Conservation (phyloP, 2,797 vertebrate genomes). For the Hyperoplus lanceolatus region DNA sequence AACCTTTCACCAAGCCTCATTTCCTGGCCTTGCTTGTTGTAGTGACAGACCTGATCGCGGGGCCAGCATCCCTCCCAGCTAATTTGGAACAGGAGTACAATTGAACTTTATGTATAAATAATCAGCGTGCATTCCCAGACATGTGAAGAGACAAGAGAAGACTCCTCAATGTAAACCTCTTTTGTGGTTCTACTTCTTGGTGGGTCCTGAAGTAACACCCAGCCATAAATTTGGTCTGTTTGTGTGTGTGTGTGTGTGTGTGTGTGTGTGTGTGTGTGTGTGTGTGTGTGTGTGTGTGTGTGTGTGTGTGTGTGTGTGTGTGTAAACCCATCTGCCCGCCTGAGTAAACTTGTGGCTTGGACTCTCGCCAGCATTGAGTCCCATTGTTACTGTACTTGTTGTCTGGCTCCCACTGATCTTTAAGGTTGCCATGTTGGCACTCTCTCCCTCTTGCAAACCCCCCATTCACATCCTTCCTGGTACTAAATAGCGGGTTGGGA, state of each 20-base stretch:
- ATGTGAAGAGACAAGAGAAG: constrained; percentile 64
- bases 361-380: constrained; percentile 58
- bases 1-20: constrained; percentile 24
- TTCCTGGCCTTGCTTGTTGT: constrained; percentile 44
- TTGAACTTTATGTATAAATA: constrained; percentile 74
- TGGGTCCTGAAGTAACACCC: constrained; percentile 78
- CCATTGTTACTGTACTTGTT: constrained; percentile 76
- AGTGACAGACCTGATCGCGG: constrained; percentile 34
- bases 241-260: constrained; percentile 31
- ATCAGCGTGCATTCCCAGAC: constrained; percentile 75
- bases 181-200: constrained; percentile 81
- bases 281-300: constrained; percentile 13
- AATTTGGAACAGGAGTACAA: constrained; percentile 58
- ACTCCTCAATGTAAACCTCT: constrained; percentile 66
- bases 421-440: constrained; percentile 74
- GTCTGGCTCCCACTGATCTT: constrained; percentile 74
- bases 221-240: constrained; percentile 65
- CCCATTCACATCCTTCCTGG: constrained; percentile 14
- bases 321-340: constrained; percentile 67
- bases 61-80: constrained; percentile 31
- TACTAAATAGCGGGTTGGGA: constrained; percentile 52
- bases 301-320: constrained; percentile 33
- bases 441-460: constrained; percentile 15
- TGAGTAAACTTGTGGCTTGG: constrained; percentile 78
- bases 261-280: constrained; percentile 29